A percentile compares a stretch with the other conserved stretches of the same genome.
phyloP scores from a whole-genome alignment of 1,140 invertebrate genomes.

The Caerostris extrusa region DNA sequence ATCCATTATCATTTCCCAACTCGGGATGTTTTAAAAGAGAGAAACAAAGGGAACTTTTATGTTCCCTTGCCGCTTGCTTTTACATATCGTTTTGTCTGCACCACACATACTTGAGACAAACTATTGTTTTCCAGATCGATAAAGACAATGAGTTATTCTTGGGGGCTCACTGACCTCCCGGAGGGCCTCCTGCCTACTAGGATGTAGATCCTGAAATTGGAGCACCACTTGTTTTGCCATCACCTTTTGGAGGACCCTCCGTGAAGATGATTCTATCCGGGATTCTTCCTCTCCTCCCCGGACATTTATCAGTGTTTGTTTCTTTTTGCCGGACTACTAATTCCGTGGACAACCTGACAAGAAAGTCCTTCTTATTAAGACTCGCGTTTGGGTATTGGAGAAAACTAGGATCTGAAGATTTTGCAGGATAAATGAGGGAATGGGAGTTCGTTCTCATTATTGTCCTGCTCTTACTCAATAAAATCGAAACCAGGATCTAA shows the following conservation, averaged over 20 bases:
- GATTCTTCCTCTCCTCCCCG: neutral
- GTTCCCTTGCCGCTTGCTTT: neutral
- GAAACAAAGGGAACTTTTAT: neutral
- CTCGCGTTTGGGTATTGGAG: neutral
- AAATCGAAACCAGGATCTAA: too few species aligned
- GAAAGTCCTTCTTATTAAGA: neutral
- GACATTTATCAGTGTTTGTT: too few species aligned
- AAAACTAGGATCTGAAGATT: neutral
- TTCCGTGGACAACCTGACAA: neutral
- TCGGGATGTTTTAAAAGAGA: neutral
- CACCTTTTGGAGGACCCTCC: conserved; percentile 18
- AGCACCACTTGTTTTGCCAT: conserved; percentile 57
- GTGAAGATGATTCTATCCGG: conserved; percentile 22
- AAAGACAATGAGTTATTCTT: conserved; percentile 73
- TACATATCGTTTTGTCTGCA: conserved; percentile 12
- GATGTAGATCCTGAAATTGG: conserved; percentile 49
- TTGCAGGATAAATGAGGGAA: neutral
- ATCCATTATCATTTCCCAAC: neutral
- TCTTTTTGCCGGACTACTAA: neutral
- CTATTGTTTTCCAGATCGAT: conserved; percentile 67
- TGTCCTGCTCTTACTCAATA: too few species aligned
- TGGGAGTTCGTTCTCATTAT: too few species aligned
- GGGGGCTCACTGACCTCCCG: neutral
- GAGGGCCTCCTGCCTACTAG: neutral
- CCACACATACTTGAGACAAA: neutral